Evolutionary conservation across 2,113 vertebrate genomes (phyloP).

Genomic region (Colius striatus): DNA sequence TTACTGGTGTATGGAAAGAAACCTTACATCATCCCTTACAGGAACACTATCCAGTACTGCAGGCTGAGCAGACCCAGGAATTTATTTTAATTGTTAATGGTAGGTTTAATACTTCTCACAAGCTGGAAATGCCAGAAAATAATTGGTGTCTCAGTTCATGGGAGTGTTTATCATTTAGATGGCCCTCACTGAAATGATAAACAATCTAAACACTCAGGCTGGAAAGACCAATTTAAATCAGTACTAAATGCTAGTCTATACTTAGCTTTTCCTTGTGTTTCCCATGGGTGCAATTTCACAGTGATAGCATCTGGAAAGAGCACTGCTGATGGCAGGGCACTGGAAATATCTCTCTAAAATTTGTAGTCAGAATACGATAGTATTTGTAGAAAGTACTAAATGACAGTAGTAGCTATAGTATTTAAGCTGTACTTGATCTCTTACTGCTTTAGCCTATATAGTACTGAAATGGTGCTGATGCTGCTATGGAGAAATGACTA

Average conservation of each 20-base stretch:
- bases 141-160: slow-evolving; percentile 11
- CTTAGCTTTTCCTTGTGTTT: slow-evolving; percentile 39
- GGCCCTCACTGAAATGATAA: slow-evolving; percentile 13
- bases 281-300: neutral
- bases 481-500: neutral
- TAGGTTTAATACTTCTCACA: slow-evolving; percentile 8
- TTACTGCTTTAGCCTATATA: neutral
- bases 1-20: neutral
- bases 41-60: slow-evolving; percentile 41
- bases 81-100: slow-evolving; percentile 50
- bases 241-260: neutral
- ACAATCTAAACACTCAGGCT: neutral
- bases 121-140: slow-evolving; percentile 41
- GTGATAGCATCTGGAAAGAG: neutral
- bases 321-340: neutral
- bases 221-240: slow-evolving; percentile 20
- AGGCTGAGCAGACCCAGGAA: slow-evolving; percentile 50
- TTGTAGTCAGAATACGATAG: neutral
- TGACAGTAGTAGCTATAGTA: neutral
- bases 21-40: neutral
- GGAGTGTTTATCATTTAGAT: slow-evolving; percentile 36
- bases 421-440: neutral
- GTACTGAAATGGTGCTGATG: neutral
- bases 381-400: neutral
- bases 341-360: neutral